Conservation (phyloP, 2,113 vertebrate genomes). For the Burhinus bistriatus region DNA sequence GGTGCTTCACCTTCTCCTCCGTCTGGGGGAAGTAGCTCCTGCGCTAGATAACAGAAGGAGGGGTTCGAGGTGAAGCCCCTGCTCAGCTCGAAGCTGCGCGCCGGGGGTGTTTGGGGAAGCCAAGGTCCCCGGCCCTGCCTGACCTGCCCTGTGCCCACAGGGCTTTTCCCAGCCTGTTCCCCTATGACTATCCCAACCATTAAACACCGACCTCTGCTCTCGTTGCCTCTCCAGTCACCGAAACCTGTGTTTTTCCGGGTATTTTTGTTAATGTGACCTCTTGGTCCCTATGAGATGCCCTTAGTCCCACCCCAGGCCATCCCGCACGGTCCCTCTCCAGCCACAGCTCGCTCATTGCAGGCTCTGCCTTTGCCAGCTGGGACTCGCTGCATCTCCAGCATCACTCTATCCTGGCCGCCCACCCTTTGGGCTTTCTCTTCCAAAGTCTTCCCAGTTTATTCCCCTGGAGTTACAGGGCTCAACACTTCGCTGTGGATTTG, state of each 20-base stretch:
- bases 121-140: not conserved
- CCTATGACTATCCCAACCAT: not conserved
- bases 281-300: not conserved
- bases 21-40: constrained; percentile 94
- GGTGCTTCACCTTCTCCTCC: constrained; percentile 93
- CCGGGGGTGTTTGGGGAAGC: not conserved
- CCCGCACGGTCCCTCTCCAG: not conserved
- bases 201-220: not conserved
- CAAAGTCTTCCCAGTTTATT: not conserved
- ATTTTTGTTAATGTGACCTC: not conserved
- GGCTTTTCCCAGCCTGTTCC: not conserved
- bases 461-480: not conserved
- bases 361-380: not conserved
- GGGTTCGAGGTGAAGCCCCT: not conserved
- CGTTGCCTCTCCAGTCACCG: not conserved
- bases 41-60: constrained; percentile 72
- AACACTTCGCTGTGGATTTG: not conserved
- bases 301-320: not conserved
- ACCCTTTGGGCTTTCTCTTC: not conserved
- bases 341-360: accelerated
- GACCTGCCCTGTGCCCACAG: not conserved
- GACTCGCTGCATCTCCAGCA: not conserved
- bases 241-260: not conserved
- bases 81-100: not conserved
- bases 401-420: not conserved